A percentile compares a stretch with the other conserved stretches of the same genome.
Evolutionary conservation across 2,888 invertebrate species (phyloP).

Genomic region (Drosophila antonietae): DNA sequence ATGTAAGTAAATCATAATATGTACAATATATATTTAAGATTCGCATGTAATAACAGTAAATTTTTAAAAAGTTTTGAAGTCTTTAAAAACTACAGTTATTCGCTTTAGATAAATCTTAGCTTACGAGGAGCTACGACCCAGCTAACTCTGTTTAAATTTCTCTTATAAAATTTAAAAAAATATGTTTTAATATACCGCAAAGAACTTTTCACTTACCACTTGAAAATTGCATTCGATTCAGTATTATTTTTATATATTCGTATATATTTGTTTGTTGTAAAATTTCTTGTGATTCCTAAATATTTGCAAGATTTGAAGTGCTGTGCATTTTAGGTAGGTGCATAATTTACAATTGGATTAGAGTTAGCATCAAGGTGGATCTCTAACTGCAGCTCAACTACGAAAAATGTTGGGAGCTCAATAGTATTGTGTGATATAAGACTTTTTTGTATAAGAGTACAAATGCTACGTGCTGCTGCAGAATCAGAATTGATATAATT

Average conservation of each 20-base stretch:
- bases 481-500: constrained; percentile 1
- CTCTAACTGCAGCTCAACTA: constrained; percentile 29
- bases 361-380: constrained; percentile 14
- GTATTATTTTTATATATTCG: neutral
- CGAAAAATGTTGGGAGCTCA: constrained; percentile 14
- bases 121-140: neutral
- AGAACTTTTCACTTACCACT: constrained; percentile 11
- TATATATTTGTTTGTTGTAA: neutral
- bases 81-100: neutral
- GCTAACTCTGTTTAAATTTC: neutral
- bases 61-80: no score
- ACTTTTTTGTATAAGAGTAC: constrained; percentile 30
- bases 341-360: constrained; percentile 20
- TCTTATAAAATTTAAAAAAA: neutral
- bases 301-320: constrained; percentile 24
- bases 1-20: neutral
- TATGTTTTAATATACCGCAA: neutral
- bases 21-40: neutral
- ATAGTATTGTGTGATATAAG: constrained; percentile 12
- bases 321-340: constrained; percentile 44
- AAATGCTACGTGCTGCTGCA: constrained; percentile 38
- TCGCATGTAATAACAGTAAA: neutral
- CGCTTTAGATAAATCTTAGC: neutral
- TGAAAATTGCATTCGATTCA: constrained; percentile 10
- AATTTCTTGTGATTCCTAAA: constrained; percentile 10